phyloP scores from a whole-genome alignment of 2,888 invertebrate genomes.

The Zhuqinia jingwanae region DNA sequence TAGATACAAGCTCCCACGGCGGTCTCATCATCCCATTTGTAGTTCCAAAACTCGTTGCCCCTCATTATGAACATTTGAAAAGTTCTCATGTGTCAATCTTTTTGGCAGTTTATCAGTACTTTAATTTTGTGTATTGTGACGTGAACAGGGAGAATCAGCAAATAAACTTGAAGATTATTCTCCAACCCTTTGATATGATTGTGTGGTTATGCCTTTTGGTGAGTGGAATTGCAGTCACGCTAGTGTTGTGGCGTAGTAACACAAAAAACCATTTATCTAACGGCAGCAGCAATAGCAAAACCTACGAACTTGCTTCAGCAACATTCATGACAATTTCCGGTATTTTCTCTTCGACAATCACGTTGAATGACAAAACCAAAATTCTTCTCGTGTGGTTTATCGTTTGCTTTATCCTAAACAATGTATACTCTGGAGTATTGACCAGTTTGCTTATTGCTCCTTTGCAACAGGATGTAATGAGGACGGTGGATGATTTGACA shows the following conservation, averaged over 20 bases:
- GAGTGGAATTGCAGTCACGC: not conserved
- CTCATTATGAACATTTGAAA: slow-evolving; percentile 34
- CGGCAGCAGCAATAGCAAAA: too few relatives aligned
- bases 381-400: slow-evolving; percentile 42
- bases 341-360: slow-evolving; percentile 40
- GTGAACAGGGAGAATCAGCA: slow-evolving; percentile 11
- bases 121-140: slow-evolving; percentile 65
- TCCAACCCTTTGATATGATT: slow-evolving; percentile 35
- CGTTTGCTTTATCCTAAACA: slow-evolving; percentile 42
- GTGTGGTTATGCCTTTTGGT: slow-evolving; percentile 17
- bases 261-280: not conserved
- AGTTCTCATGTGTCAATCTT: slow-evolving; percentile 27
- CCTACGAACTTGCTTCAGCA: not conserved
- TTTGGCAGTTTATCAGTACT: slow-evolving; percentile 44
- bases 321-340: slow-evolving; percentile 37
- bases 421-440: slow-evolving; percentile 52
- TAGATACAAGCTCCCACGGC: not conserved
- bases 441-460: slow-evolving; percentile 63
- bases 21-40: slow-evolving; percentile 53
- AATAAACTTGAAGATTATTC: slow-evolving; percentile 4
- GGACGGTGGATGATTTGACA: slow-evolving; percentile 50
- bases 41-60: slow-evolving; percentile 49
- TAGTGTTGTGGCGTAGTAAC: not conserved
- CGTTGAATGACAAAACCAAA: slow-evolving; percentile 19
- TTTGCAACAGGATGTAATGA: slow-evolving; percentile 28